A percentile compares a stretch with the other conserved stretches of the same genome.
phyloP scores from a whole-genome alignment of 2,888 invertebrate genomes.

The Platyscelio sp. region DNA sequence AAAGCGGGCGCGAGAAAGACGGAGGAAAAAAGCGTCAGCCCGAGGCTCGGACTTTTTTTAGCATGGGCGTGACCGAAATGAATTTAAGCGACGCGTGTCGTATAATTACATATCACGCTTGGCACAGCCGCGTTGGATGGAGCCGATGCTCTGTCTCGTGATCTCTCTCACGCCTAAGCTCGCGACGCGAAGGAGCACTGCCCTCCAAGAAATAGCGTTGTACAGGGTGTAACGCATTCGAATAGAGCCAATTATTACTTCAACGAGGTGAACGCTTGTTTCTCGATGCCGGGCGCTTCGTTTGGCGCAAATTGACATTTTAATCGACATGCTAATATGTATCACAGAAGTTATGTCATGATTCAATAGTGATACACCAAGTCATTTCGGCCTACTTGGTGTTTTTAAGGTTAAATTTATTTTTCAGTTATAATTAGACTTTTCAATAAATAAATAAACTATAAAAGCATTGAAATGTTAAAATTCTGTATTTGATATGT shows the following conservation, averaged over 20 bases:
- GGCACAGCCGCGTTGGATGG: conserved; percentile 43
- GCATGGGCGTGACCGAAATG: conserved; percentile 64
- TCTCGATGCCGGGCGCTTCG: background rate
- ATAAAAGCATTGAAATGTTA: no score
- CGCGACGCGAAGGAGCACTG: conserved; percentile 38
- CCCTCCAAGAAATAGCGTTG: conserved; percentile 32
- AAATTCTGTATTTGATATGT: no score
- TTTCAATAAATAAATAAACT: no score
- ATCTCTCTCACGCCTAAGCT: conserved; percentile 47
- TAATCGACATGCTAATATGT: conserved; percentile 30
- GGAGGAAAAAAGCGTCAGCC: conserved; percentile 26
- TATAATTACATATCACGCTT: conserved; percentile 62
- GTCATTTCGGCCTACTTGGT: no score
- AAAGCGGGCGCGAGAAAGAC: background rate
- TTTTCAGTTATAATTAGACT: no score
- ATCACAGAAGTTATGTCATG: background rate
- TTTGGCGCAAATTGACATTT: conserved; percentile 10
- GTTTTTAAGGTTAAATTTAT: no score
- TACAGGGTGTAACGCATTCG: conserved; percentile 31
- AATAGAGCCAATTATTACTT: conserved; percentile 29
- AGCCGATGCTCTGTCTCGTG: conserved; percentile 33
- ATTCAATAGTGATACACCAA: no score
- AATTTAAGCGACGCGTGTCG: conserved; percentile 68
- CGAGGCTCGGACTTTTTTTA: conserved; percentile 60
- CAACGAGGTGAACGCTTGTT: conserved; percentile 21